Conservation (phyloP, 2,797 vertebrate genomes). For the Melanotaenia parkinsoni region DNA sequence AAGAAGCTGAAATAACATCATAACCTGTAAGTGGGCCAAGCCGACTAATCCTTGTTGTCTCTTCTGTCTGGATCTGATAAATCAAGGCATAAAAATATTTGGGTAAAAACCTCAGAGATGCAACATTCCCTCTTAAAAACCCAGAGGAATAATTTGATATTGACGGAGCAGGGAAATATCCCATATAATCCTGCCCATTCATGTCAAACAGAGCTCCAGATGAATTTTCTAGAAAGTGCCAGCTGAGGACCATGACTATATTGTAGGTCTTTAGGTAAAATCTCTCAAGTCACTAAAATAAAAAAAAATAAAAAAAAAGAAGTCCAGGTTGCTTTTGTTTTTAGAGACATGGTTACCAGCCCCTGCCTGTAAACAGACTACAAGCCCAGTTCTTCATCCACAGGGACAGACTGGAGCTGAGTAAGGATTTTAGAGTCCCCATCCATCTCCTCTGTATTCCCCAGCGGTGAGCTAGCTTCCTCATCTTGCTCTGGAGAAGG, state of each 20-base stretch:
- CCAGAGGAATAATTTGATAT: constrained; percentile 10
- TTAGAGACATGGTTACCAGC: constrained; percentile 6
- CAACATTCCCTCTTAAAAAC: constrained; percentile 3
- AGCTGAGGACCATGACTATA: constrained; percentile 14
- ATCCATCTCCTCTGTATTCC: constrained; percentile 83
- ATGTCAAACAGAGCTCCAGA: constrained; percentile 34
- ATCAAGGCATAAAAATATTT: constrained; percentile 24
- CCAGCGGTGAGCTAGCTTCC: constrained; percentile 76
- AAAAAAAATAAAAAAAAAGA: too few relatives aligned
- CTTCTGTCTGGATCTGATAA: constrained; percentile 37
- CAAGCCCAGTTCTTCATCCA: constrained; percentile 87
- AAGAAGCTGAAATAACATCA: constrained; percentile 17
- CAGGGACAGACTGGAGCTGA: constrained; percentile 91
- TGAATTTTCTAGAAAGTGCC: constrained; percentile 41
- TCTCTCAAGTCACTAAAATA: constrained; percentile 11
- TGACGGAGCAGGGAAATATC: constrained; percentile 11
- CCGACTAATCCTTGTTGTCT: constrained; percentile 11
- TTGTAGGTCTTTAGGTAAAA: constrained; percentile 10
- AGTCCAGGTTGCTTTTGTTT: constrained; percentile 28
- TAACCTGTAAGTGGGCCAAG: constrained; percentile 13
- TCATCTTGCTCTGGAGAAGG: constrained; percentile 79
- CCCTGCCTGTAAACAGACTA: constrained; percentile 52
- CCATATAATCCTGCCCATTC: background rate
- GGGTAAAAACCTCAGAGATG: background rate
- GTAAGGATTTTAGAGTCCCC: constrained; percentile 89